Evolutionary conservation across 2,797 vertebrate genomes (phyloP).

Genomic region (Sebastes matsubarae): DNA sequence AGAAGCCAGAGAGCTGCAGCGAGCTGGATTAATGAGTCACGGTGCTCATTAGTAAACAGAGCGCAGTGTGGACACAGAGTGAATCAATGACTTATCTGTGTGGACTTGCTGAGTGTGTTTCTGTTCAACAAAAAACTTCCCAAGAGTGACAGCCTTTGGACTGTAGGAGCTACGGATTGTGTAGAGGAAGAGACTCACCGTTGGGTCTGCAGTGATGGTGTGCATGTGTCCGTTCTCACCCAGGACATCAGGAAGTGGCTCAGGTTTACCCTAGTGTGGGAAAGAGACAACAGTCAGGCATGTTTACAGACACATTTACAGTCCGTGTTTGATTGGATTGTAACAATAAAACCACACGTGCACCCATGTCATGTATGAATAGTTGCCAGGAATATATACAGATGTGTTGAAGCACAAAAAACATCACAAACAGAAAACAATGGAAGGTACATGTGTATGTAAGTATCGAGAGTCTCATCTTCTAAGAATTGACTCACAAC

Average conservation of each 20-base stretch:
- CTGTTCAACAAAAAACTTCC: background rate
- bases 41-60: constrained; percentile 58
- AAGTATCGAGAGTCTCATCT: no score
- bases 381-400: background rate
- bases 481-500: no score
- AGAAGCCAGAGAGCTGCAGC: constrained; percentile 24
- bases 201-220: constrained; percentile 73
- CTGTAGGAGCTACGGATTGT: background rate
- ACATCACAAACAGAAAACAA: background rate
- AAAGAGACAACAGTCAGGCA: constrained; percentile 5
- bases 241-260: constrained; percentile 67
- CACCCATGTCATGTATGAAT: no score
- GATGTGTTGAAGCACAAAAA: background rate
- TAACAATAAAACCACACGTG: background rate
- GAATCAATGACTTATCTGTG: constrained; percentile 65
- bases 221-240: constrained; percentile 76
- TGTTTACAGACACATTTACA: constrained; percentile 1
- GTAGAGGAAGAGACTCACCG: constrained; percentile 65
- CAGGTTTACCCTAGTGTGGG: constrained; percentile 81
- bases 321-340: background rate
- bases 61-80: constrained; percentile 20
- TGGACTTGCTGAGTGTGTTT: constrained; percentile 24
- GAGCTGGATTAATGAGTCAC: constrained; percentile 55
- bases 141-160: background rate
- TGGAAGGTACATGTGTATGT: background rate